Base-by-base conservation (phyloP, 1,140 invertebrate genomes). In the Lepidostoma basale region DNA sequence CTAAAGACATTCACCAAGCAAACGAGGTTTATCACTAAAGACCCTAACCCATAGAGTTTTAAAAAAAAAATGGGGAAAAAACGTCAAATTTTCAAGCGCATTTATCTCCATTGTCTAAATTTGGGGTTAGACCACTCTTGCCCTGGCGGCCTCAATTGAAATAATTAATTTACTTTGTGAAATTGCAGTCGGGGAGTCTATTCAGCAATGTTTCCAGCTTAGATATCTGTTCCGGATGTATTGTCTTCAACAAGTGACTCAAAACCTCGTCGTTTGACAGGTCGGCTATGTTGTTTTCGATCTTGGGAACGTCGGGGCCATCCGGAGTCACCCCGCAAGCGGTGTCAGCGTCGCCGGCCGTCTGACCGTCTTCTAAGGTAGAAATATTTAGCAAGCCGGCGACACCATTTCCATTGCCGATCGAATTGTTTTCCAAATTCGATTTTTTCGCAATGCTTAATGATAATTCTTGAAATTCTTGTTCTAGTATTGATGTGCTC, bases 281-380 rank as follows among this genome's bases (percentile, higher is more conserved):
- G 12, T 66, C 64, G n/a, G n/a, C 22, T 36, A 66, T 54, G 22
- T 6, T n/a, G 22, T 63, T 58, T 9, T 59, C 59, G 0, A 62
- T 44, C 40, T 62, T 56, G 28, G 47, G 47, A 1, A 33, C 49
- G 0, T 54, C 23, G 3, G 9, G 26, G 1, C 30, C 30, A n/a
- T 45, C 36, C 2, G 56, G 33, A 20, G 70, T 69, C 5, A 72
- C 62, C 3, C 70, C 70, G 54, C 70, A 72, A 4, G 70, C 70
- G 14, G 40, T 26, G 22, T 72, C 70, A 12, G 36, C 40, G 8
- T 65, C 64, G 1, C 45, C 62, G 12, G 14, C 44, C 4, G 18
- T 14, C 6, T 60, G 25, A 18, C 4, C 12, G 14, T 36, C 30
- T 22, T 60, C 58, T 0, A n/a, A 18, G 16, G 52, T 6, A 18